Conservation (phyloP, 1,140 invertebrate species). For the Cherax quadricarinatus region DNA sequence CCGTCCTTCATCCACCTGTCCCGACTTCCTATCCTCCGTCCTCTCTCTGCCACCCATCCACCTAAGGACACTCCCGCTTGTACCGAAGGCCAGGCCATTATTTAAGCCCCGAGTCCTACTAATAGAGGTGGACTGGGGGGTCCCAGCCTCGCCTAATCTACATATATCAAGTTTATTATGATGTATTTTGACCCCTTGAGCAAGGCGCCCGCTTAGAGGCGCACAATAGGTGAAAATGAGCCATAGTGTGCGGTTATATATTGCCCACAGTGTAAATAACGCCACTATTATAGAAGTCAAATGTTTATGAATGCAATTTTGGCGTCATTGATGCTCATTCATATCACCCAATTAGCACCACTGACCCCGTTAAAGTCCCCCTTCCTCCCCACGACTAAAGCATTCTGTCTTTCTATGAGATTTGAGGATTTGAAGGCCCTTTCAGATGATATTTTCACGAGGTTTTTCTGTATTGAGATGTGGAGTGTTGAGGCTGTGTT, state of each 20-base stretch:
- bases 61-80: neutral
- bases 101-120: neutral
- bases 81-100: too few species aligned
- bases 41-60: neutral
- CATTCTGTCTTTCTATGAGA: neutral
- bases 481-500: too few species aligned
- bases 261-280: constrained; percentile 54
- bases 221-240: constrained; percentile 61
- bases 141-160: neutral
- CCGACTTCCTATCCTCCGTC: neutral
- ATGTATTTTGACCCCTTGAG: constrained; percentile 49
- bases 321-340: constrained; percentile 59
- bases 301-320: constrained; percentile 62
- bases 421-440: neutral
- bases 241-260: constrained; percentile 63
- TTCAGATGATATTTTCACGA: neutral
- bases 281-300: constrained; percentile 28
- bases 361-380: constrained; percentile 22
- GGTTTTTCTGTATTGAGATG: neutral
- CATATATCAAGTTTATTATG: constrained; percentile 59
- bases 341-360: constrained; percentile 63
- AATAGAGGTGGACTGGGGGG: constrained; percentile 7
- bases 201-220: constrained; percentile 16
- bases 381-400: too few species aligned
- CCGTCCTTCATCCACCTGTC: constrained; percentile 1